These are phyloP conservation scores for Heliconius ethilla DNA, from an alignment of 2,888 invertebrate species.

Conservation along the genomic window DNA sequence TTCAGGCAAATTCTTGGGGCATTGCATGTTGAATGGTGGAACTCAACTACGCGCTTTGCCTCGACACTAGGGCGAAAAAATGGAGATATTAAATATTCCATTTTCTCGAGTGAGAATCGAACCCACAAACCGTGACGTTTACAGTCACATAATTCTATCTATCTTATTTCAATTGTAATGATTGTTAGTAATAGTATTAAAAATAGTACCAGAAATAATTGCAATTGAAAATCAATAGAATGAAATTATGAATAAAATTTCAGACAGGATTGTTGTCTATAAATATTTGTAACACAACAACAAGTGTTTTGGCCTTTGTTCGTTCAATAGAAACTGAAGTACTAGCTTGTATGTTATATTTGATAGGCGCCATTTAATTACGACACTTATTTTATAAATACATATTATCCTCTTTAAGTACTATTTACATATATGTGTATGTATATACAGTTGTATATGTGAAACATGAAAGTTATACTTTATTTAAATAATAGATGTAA, in stretches of 20 bases:
- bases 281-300: neutral
- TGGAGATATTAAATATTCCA: neutral
- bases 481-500: too few relatives aligned
- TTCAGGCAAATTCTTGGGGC: too few relatives aligned
- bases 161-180: too few relatives aligned
- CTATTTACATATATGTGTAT: neutral
- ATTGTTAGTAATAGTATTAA: too few relatives aligned
- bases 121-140: too few relatives aligned
- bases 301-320: conserved; percentile 13
- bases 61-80: neutral
- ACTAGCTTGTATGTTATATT: neutral
- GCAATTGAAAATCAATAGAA: neutral
- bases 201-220: too few relatives aligned
- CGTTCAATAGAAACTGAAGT: conserved; percentile 18
- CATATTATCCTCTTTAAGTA: conserved; percentile 6
- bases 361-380: conserved; percentile 27
- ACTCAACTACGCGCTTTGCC: too few relatives aligned
- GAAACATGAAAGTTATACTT: neutral
- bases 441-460: neutral
- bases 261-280: neutral
- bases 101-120: too few relatives aligned
- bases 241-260: neutral
- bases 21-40: too few relatives aligned
- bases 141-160: too few relatives aligned
- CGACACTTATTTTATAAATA: conserved; percentile 11